A percentile compares a stretch with the other conserved stretches of the same genome.
Conservation (phyloP, 2,797 vertebrate genomes). For the Channallabes apus region DNA sequence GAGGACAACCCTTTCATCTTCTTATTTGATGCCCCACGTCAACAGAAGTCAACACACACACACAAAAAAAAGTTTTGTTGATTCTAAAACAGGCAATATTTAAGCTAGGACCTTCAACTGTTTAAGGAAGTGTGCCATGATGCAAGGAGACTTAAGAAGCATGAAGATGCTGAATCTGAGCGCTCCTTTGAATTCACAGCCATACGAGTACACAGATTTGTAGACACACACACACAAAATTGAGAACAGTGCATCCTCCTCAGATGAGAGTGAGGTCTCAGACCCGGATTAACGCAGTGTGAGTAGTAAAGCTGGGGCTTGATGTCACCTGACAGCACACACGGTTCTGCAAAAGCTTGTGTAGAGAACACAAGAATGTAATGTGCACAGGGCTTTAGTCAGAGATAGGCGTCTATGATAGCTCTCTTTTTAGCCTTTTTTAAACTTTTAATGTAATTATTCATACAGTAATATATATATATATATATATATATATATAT, state of each 20-base stretch:
- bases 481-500: too few species aligned
- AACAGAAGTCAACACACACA: not conserved
- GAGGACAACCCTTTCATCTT: constrained; percentile 62
- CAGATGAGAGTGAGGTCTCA: constrained; percentile 46
- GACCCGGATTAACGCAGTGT: constrained; percentile 25
- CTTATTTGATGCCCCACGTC: constrained; percentile 55
- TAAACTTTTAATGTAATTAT: not conserved
- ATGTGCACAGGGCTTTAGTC: constrained; percentile 10
- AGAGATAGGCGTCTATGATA: constrained; percentile 18
- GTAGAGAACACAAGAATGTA: constrained; percentile 36
- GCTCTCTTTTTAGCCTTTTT: constrained; percentile 6
- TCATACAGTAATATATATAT: not conserved
- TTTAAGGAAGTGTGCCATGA: constrained; percentile 70
- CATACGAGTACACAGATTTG: constrained; percentile 66
- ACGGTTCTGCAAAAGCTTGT: constrained; percentile 30
- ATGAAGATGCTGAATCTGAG: constrained; percentile 58
- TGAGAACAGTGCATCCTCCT: constrained; percentile 46
- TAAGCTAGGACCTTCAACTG: constrained; percentile 66
- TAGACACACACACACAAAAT: constrained; percentile 47
- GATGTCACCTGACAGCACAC: constrained; percentile 49
- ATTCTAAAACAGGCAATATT: constrained; percentile 67
- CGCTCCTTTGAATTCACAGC: constrained; percentile 71
- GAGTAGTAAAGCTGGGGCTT: constrained; percentile 34
- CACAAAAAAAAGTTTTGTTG: constrained; percentile 55
- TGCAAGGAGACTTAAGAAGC: constrained; percentile 65